Evolutionary conservation across 1,140 invertebrate species (phyloP), one percentile per base, ranked within the genome.

Genomic region (Aplysia californica): DNA sequence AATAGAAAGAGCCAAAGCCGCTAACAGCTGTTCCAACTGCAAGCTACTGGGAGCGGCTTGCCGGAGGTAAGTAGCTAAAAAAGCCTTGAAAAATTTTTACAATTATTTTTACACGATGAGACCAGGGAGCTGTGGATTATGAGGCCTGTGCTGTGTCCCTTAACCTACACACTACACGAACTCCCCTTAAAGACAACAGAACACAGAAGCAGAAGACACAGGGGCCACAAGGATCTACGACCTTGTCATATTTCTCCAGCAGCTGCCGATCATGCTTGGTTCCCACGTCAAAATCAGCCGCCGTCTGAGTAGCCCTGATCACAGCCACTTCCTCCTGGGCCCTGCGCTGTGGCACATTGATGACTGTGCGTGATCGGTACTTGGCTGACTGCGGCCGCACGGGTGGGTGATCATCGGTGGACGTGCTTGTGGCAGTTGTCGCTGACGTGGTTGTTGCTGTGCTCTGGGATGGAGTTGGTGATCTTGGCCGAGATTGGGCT

Each of bases 231-330:
- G n/a, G n/a, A n/a, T n/a, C n/a, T n/a, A n/a, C 26, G 77, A 87
- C 85, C 29, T 82, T 83, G 74, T 87, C 83, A 83, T 85, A 86
- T 29, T 84, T 73, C 2, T 82, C 76, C 23, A 85, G 75, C 15
- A 85, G 75, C 23, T 80, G 74, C 29, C 75, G 75, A 33, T 85
- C 85, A 35, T 86, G 86, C 76, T 88, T 85, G 64, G 79, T 82
- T 18, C 81, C 82, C 5, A 81, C 80, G 74, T 77, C 76, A 55
- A 79, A 80, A 41, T 82, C 79, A 29, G 71, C 58, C 15, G 23
- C 39, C 10, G 82, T 82, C 61, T 82, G 82, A 31, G 82, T 83
- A 20, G 77, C 77, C 2, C 55, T 35, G 55, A 65, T 72, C 0
- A 79, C 78, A 10, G 41, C 39, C 23, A 81, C 79, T 67, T 84